Conservation (phyloP, 1,140 invertebrate genomes). For the Pentalonia nigronervosa region DNA sequence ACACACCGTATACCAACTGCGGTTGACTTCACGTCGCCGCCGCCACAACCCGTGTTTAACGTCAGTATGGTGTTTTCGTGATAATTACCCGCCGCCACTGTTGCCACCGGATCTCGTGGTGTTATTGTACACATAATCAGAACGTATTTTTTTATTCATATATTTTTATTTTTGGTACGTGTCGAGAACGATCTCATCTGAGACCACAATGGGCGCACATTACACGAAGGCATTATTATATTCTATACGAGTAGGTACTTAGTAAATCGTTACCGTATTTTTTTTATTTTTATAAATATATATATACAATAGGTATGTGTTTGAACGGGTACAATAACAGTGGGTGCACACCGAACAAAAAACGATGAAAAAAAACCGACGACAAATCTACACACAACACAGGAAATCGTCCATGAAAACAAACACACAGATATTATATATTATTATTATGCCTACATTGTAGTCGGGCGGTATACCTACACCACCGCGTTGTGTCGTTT, state of each 20-base stretch:
- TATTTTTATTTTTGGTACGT: slow-evolving; percentile 32
- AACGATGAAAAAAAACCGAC: not conserved
- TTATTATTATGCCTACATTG: too few species aligned
- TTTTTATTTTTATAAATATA: not conserved
- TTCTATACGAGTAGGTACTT: slow-evolving; percentile 23
- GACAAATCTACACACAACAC: slow-evolving; percentile 35
- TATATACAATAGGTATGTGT: not conserved
- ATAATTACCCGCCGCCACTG: not conserved
- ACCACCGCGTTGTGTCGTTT: not conserved
- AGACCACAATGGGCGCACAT: slow-evolving; percentile 34
- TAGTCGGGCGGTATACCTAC: not conserved
- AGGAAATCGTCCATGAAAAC: slow-evolving; percentile 46
- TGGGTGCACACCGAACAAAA: slow-evolving; percentile 10
- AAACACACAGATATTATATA: slow-evolving; percentile 12
- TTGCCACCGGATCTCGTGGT: slow-evolving; percentile 23
- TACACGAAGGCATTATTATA: not conserved
- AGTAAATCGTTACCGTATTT: slow-evolving; percentile 31
- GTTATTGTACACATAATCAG: not conserved
- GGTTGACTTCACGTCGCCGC: not conserved
- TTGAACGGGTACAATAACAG: too few species aligned
- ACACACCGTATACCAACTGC: not conserved
- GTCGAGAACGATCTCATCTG: slow-evolving; percentile 45
- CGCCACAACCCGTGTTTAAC: not conserved
- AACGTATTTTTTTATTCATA: not conserved
- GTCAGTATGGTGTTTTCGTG: slow-evolving; percentile 8